phyloP scores from a whole-genome alignment of 2,113 vertebrate genomes.

The Cranoglanis bouderius region DNA sequence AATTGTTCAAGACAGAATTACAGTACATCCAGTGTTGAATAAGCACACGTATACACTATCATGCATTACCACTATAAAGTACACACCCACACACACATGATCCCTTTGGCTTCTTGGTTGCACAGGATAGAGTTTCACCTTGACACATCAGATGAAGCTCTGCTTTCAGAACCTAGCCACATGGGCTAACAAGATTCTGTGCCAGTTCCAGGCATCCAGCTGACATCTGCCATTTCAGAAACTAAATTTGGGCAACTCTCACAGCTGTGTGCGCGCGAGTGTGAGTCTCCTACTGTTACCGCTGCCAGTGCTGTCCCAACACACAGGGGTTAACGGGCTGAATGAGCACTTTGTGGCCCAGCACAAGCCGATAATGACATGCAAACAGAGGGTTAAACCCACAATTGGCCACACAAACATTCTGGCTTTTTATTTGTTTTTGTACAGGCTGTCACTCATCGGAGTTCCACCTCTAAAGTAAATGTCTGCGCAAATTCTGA shows the following conservation, averaged over 20 bases:
- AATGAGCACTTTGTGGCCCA: slow-evolving; percentile 70
- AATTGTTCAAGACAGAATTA: slow-evolving; percentile 39
- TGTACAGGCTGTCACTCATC: slow-evolving; percentile 65
- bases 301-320: slow-evolving; percentile 11
- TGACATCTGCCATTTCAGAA: slow-evolving; percentile 53
- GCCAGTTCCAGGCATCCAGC: slow-evolving; percentile 29
- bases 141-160: slow-evolving; percentile 47
- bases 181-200: slow-evolving; percentile 67
- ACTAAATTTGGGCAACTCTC: slow-evolving; percentile 40
- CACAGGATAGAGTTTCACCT: slow-evolving; percentile 56
- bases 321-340: slow-evolving; percentile 55
- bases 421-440: slow-evolving; percentile 61
- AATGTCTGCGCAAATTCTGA: slow-evolving; percentile 22
- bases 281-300: slow-evolving; percentile 30
- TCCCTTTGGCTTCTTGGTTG: background rate
- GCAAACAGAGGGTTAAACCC: slow-evolving; percentile 71
- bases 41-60: background rate
- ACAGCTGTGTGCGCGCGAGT: slow-evolving; percentile 41
- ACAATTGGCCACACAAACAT: slow-evolving; percentile 75
- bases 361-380: slow-evolving; percentile 67
- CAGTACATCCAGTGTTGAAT: background rate
- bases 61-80: background rate
- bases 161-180: slow-evolving; percentile 62
- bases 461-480: slow-evolving; percentile 16
- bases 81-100: slow-evolving; percentile 43